These are phyloP conservation scores for Rhinatrema bivittatum DNA, from an alignment of 2,797 vertebrate species.

Conservation along the genomic window DNA sequence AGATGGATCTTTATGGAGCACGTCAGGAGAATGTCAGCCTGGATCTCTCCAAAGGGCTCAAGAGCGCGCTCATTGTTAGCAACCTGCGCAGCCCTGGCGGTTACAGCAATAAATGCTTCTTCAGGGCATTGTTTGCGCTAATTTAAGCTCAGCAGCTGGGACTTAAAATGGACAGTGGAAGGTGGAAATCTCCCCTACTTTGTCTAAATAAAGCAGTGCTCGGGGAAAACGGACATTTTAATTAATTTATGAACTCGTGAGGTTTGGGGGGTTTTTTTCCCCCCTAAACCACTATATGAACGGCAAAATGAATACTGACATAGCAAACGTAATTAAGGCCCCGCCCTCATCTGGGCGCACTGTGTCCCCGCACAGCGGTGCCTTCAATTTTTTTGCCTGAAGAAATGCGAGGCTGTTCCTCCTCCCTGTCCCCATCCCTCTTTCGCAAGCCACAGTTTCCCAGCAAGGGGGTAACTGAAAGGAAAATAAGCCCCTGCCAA, in stretches of 20 bases:
- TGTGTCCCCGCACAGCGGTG: neutral
- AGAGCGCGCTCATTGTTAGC: neutral
- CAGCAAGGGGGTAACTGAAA: conserved; percentile 59
- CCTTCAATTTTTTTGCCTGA: neutral
- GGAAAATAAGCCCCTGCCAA: conserved; percentile 61
- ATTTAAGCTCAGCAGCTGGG: conserved; percentile 2
- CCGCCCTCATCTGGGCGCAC: neutral
- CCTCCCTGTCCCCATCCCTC: conserved; percentile 22
- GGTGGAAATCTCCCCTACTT: no score
- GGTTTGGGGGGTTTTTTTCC: no score
- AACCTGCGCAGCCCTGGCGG: neutral
- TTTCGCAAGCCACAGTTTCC: conserved; percentile 42
- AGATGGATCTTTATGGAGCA: no score
- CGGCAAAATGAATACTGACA: conserved; percentile 2
- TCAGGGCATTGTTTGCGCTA: conserved; percentile 10
- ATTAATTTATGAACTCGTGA: no score
- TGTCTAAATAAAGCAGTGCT: no score
- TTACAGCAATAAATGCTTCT: no score
- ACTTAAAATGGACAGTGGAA: no score
- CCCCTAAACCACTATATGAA: neutral
- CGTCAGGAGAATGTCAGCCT: neutral
- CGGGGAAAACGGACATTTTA: no score
- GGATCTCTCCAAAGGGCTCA: neutral
- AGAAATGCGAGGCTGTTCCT: conserved; percentile 18
- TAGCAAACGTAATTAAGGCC: conserved; percentile 13